A percentile compares a stretch with the other conserved stretches of the same genome.
Conservation (phyloP, 1,140 invertebrate species). For the Hestina assimilis region DNA sequence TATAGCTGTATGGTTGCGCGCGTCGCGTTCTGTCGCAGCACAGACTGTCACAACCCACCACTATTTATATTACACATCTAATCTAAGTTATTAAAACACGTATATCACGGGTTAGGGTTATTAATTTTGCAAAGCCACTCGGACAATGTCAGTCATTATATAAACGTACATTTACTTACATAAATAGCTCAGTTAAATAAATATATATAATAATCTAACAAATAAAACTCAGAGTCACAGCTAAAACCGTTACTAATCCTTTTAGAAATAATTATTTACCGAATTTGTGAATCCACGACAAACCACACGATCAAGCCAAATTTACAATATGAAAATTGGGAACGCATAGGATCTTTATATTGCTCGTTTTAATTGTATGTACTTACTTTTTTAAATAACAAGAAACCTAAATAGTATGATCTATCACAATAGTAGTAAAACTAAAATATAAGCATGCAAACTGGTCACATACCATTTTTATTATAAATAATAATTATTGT, state of each 20-base stretch:
- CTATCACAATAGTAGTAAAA: too few species aligned
- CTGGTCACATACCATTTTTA: too few species aligned
- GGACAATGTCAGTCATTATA: conserved; percentile 15
- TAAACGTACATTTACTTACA: background rate
- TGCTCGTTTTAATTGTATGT: background rate
- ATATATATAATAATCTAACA: conserved; percentile 2
- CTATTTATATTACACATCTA: conserved; percentile 12
- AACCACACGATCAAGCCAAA: conserved; percentile 5
- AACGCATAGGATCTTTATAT: background rate
- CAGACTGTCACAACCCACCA: conserved; percentile 67
- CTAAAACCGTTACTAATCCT: background rate
- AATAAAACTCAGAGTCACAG: background rate
- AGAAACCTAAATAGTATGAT: too few species aligned
- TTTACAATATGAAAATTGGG: background rate
- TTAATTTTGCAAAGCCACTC: background rate
- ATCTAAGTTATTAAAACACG: conserved; percentile 1
- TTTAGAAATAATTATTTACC: background rate
- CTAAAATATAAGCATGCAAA: too few species aligned
- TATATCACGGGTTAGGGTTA: conserved; percentile 2
- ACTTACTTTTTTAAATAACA: background rate
- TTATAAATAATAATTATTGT: too few species aligned
- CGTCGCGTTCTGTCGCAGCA: conserved; percentile 54
- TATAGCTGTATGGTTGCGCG: conserved; percentile 67
- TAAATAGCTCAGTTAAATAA: background rate
- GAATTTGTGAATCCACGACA: background rate